Base-by-base conservation (phyloP, 2,888 invertebrate genomes). In the Catocala nupta region DNA sequence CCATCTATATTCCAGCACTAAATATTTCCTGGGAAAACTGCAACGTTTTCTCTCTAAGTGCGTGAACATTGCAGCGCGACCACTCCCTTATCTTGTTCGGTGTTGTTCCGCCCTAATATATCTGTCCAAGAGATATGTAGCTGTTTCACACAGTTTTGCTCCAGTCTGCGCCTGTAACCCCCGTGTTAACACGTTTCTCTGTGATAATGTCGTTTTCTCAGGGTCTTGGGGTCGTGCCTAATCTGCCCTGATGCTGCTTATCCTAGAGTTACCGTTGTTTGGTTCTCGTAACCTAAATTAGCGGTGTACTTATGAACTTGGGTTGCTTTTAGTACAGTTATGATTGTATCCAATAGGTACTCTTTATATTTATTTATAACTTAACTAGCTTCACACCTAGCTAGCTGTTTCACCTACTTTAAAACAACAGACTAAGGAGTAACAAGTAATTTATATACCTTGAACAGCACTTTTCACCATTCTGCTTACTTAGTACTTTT, bases 61-160 rank as follows among this genome's bases (percentile, higher is more conserved):
- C 62, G 65, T 62, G 59, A 47, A 48, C 36, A 25, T 48, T 59
- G 53, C 55, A 58, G 50, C 60, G 43, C n/a, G 53, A 48, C 75
- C 82, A 81, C 80, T 77, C 84, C 81, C 68, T 77, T 82, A 80
- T 79, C 83, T 73, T 75, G 82, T 84, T 57, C 57, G 33, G 52
- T 48, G 59, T 67, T 78, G 74, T 83, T 83, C 78, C 82, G 80
- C 77, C 75, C 77, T 81, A 80, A 75, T 85, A 84, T 80, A 85
- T 84, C 78, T 81, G 76, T 78, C 76, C 56, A 39, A 25, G 64
- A 75, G 73, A 81, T 75, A 74, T 66, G 70, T 65, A 51, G 57
- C 56, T 34, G 60, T 65, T 72, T 71, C 65, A 63, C 65, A 70
- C 70, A 69, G 75, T 73, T 69, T 71, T 70, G 66, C 63, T 61